phyloP scores from a whole-genome alignment of 2,888 invertebrate genomes.

The Calameuta idolon region DNA sequence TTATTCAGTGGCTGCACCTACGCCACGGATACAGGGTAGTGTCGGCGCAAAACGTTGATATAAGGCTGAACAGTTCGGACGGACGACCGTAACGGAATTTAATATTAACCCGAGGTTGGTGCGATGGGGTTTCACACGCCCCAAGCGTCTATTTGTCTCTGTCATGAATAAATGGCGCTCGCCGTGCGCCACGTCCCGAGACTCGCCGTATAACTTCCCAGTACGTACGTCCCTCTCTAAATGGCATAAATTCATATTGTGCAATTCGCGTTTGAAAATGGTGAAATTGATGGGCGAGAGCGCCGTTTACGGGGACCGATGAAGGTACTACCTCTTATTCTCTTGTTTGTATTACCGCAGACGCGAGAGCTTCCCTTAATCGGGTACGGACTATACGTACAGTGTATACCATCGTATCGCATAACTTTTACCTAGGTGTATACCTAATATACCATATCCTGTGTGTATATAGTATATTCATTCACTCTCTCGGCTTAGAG shows the following conservation, averaged over 20 bases:
- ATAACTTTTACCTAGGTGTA: background rate
- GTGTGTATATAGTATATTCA: background rate
- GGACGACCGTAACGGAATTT: constrained; percentile 14
- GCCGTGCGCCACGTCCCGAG: constrained; percentile 27
- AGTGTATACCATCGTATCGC: background rate
- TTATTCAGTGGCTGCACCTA: background rate
- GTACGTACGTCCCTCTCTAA: constrained; percentile 19
- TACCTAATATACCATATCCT: background rate
- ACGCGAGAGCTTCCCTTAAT: background rate
- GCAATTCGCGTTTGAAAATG: constrained; percentile 3
- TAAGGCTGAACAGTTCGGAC: background rate
- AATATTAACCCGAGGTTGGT: constrained; percentile 10
- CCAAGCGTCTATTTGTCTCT: constrained; percentile 50
- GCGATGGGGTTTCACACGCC: constrained; percentile 30
- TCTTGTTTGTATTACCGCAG: background rate
- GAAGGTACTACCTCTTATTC: background rate
- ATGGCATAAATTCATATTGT: constrained; percentile 3
- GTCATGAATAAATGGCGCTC: constrained; percentile 51
- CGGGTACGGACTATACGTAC: background rate
- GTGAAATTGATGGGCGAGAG: background rate
- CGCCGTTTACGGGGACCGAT: background rate
- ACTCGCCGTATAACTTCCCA: constrained; percentile 25
- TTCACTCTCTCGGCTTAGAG: background rate
- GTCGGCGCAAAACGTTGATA: background rate
- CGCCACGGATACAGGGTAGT: background rate